Percentiles rank a stretch among this genome's conserved stretches.
Evolutionary conservation across 2,113 vertebrate species (phyloP).

Genomic region (Elephas maximus): DNA sequence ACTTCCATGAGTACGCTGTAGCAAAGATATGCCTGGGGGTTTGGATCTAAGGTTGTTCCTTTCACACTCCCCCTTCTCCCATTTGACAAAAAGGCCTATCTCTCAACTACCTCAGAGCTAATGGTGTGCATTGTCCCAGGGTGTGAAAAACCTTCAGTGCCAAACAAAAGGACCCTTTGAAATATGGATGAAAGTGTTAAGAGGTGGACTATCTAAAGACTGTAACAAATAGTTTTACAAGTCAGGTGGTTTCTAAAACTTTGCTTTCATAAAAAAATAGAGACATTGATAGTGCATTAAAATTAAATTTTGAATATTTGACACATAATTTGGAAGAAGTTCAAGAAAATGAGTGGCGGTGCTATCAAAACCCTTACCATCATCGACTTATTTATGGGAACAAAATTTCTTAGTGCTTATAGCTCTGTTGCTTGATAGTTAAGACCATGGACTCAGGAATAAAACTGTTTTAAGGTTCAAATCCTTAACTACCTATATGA

Average conservation of each 20-base stretch:
- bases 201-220: neutral
- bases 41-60: neutral
- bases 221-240: neutral
- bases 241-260: neutral
- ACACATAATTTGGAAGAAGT: neutral
- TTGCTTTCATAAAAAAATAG: neutral
- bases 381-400: neutral
- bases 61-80: neutral
- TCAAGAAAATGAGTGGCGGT: neutral
- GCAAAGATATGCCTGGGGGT: neutral
- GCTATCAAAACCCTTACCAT: neutral
- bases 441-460: no score
- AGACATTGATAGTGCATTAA: neutral
- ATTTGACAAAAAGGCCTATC: neutral
- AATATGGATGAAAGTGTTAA: neutral
- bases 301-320: neutral
- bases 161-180: neutral
- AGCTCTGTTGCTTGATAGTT: no score
- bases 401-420: neutral
- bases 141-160: neutral
- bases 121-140: neutral
- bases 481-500: no score
- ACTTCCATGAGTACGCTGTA: neutral
- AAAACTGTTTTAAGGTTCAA: no score
- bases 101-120: neutral